Evolutionary conservation across 2,888 invertebrate species (phyloP), one percentile per base, ranked within the genome.

Genomic region (Epicampocera succincta): DNA sequence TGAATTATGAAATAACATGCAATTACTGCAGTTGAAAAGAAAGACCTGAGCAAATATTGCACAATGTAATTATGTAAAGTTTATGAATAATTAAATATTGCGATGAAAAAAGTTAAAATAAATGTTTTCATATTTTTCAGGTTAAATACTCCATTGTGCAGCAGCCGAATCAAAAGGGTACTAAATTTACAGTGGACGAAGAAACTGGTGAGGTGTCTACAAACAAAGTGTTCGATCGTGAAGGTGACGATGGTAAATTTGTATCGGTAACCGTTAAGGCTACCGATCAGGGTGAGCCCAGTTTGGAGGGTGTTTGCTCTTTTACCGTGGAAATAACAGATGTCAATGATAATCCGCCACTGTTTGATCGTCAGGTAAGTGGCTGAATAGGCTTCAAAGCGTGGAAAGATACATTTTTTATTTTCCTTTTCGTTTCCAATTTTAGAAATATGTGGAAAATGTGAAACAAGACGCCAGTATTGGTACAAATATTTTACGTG

Each of bases 271-370:
- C 98, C 0, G 97, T 99, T 0, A 98, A 99, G 92, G 99, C 99
- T 5, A 98, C 98, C 0, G 99, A 99, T 93, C 97, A 98, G 90
- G 99, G 99, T n/a, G 97, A 97, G 90, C 98, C 99, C 1, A 97
- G 98, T 0, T 91, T 99, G 85, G 99, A 99, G 91, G 98, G 99
- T 29, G 98, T 99, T 85, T 99, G 99, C 91, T 99, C 99, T 8
- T 99, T 99, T 90, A 98, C 98, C 15, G 98, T 98, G 58, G 98
- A 98, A 92, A 98, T 99, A 69, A 97, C 97, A 1, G 99, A 99
- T 91, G 97, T 98, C 54, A 99, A 99, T 89, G 99, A 99, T 90
- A 99, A 99, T 91, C 97, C 98, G 8, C 98, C 98, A 9, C 92
- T 98, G 66, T 98, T 98, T 91, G 98, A 98, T 92, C 93, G 98